Percentiles rank a stretch among this genome's conserved stretches.
These are phyloP conservation scores for Silurus lanzhouensis DNA, from an alignment of 2,797 vertebrate species.

Conservation along the genomic window DNA sequence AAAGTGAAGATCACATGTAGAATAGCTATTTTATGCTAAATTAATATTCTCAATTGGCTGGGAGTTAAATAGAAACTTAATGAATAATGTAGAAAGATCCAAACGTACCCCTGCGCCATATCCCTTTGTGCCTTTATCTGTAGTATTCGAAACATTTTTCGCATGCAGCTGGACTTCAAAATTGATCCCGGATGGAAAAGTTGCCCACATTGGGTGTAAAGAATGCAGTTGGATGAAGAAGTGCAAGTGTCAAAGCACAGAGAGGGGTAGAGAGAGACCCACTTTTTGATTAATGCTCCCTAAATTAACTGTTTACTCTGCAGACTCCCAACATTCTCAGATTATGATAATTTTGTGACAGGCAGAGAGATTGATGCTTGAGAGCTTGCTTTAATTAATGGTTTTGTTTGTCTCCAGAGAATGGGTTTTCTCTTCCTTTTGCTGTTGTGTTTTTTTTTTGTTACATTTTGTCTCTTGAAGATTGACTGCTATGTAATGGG, in stretches of 20 bases:
- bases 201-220: constrained; percentile 47
- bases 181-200: constrained; percentile 38
- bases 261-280: constrained; percentile 77
- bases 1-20: neutral
- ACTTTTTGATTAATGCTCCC: constrained; percentile 86
- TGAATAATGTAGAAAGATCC: constrained; percentile 11
- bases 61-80: neutral
- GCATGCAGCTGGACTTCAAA: constrained; percentile 22
- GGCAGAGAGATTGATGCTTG: constrained; percentile 79
- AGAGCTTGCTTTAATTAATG: constrained; percentile 81
- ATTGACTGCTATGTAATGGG: constrained; percentile 59
- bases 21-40: constrained; percentile 16
- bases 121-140: neutral
- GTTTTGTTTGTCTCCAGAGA: constrained; percentile 79
- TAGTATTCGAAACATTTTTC: neutral
- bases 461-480: constrained; percentile 51
- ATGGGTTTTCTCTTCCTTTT: constrained; percentile 47
- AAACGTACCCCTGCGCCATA: neutral
- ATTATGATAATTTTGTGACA: constrained; percentile 87
- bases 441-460: constrained; percentile 33
- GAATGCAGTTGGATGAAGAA: constrained; percentile 51
- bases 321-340: constrained; percentile 86
- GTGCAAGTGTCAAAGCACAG: constrained; percentile 71
- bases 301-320: constrained; percentile 87
- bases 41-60: neutral